Percentiles rank a stretch among this genome's conserved stretches.
phyloP scores from a whole-genome alignment of 2,888 invertebrate genomes.

The Amiota mariae region DNA sequence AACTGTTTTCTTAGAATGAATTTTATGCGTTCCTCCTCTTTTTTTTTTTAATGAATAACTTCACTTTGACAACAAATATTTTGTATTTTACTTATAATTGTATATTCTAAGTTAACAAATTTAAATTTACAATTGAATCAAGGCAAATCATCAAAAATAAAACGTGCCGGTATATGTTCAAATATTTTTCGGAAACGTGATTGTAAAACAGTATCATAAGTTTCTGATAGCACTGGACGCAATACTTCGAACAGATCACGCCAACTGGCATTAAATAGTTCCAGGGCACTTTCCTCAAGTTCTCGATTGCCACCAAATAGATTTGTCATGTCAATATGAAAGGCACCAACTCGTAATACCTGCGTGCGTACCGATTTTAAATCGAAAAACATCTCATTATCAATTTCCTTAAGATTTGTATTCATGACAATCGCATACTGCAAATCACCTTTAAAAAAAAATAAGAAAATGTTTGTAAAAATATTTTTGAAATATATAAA shows the following conservation, averaged over 20 bases:
- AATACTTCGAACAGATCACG: constrained; percentile 79
- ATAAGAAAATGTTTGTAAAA: background rate
- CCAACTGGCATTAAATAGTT: constrained; percentile 82
- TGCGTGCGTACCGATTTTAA: constrained; percentile 78
- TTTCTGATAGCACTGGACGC: constrained; percentile 79
- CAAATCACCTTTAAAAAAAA: constrained; percentile 44
- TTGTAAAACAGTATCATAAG: constrained; percentile 79
- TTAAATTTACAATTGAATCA: background rate
- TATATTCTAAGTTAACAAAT: too few species aligned
- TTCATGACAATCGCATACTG: constrained; percentile 45
- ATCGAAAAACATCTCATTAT: constrained; percentile 76
- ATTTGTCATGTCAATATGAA: constrained; percentile 79
- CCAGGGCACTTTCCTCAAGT: constrained; percentile 80
- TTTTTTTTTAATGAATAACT: too few species aligned
- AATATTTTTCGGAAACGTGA: constrained; percentile 79
- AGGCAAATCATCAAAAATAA: constrained; percentile 77
- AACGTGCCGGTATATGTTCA: constrained; percentile 79
- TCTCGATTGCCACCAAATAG: constrained; percentile 74
- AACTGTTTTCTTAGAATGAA: too few species aligned
- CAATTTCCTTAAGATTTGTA: constrained; percentile 37
- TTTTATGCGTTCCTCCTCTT: too few species aligned
- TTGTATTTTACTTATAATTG: too few species aligned
- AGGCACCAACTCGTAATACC: constrained; percentile 77
- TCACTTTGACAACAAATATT: too few species aligned
- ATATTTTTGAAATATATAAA: background rate